Base-by-base conservation (phyloP, 2,797 vertebrate species). In the Numenius phaeopus region DNA sequence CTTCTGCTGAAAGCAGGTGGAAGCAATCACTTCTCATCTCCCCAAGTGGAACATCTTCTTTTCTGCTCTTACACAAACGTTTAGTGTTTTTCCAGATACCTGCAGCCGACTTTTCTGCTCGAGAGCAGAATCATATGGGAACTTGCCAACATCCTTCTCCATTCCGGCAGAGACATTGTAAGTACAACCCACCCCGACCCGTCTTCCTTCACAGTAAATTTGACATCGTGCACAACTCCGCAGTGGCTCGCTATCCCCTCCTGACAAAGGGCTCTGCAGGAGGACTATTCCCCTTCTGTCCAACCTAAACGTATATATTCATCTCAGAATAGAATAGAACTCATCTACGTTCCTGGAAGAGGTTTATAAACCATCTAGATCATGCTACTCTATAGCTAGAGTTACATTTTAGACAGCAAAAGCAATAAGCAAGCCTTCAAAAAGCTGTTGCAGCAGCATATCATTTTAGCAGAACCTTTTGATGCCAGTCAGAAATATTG, bases 341-440 rank as follows among this genome's bases (percentile, higher is more conserved):
- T n/a, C 55, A 94, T 77, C 81, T 57, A 76, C 70, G 39, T 82
- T 89, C 80, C 70, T 6, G 19, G 66, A 82, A 89, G 70, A 83
- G 73, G 66, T 79, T 90, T 87, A 82, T 76, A 96, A 95, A 77
- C 83, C 70, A 91, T 44, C 75, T 54, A 92, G 47, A 94, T 77
- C 83, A 77, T 29, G 59, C 64, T 80, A 30, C 64, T 94, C 93
- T 79, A 65, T 23, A 87, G 73, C 79, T 84, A 46, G 37, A 62
- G 66, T 55, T 89, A 91, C 90, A 90, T 91, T 96, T 94, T 37
- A 91, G 93, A 89, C 77, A 94, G 83, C 88, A 96, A 90, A 93
- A 76, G 93, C 81, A 95, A 85, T 87, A 93, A 93, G 78, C 67
- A 61, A 95, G 87, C 93, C 88, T 93, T 95, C 90, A 73, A 67